These are phyloP conservation scores for Paralvinella palmiformis DNA, from an alignment of 1,140 invertebrate species.

Conservation along the genomic window DNA sequence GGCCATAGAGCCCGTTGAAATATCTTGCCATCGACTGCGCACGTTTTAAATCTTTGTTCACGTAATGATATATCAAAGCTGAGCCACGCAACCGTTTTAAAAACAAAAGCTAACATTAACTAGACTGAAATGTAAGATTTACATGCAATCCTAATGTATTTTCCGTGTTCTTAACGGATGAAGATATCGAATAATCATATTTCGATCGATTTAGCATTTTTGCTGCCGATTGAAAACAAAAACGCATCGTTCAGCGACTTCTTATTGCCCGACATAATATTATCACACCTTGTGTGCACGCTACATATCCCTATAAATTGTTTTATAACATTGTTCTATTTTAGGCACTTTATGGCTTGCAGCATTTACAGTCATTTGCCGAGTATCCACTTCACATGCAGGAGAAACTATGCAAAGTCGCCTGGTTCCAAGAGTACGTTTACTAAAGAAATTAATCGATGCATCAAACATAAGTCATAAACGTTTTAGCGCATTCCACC, in stretches of 20 bases:
- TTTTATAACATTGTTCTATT: conserved; percentile 6
- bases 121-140: no score
- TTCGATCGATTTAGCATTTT: neutral
- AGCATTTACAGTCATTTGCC: conserved; percentile 39
- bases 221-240: neutral
- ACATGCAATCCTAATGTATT: no score
- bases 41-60: no score
- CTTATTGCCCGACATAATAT: neutral
- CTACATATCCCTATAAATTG: neutral
- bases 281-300: neutral
- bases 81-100: no score
- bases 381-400: conserved; percentile 49
- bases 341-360: conserved; percentile 43
- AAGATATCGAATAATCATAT: neutral
- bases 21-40: no score
- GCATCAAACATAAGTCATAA: no score
- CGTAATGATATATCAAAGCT: no score
- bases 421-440: conserved; percentile 45
- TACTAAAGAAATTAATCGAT: no score
- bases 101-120: no score
- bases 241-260: neutral
- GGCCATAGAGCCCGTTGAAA: no score
- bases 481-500: no score
- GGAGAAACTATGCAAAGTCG: conserved; percentile 44
- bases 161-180: no score